Base-by-base conservation (phyloP, 2,888 invertebrate genomes). In the Pristionchus japonicus region DNA sequence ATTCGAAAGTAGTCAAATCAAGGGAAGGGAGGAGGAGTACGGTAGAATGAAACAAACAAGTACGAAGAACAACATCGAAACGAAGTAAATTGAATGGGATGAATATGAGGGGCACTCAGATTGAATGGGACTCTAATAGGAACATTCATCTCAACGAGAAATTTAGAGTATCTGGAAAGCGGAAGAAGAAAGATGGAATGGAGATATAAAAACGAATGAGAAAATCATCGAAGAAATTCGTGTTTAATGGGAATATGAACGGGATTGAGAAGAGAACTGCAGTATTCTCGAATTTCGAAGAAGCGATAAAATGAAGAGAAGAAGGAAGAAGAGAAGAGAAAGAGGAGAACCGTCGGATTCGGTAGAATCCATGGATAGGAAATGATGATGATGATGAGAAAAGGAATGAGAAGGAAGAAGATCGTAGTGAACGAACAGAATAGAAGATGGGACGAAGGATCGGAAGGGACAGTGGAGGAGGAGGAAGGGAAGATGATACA, bases 401-500 rank as follows among this genome's bases (percentile, higher is more conserved):
- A 23, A 40, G 40, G 40, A 74, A 74, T 40, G 37, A 74, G 9
- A 31, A 34, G 1, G 64, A 67, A 67, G 2, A 31, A 13, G 31
- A 11, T 67, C 64, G 64, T 67, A 67, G 64, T 67, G 27, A 67
- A 31, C 64, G 15, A 67, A 67, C 31, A 43, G 40, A 20, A 43
- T n/a, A 9, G 61, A 27, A 20, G 27, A 61, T 6, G 27, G 27
- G 61, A 61, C 61, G 17, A 23, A 4, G 34, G 40, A 40, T 23
- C 34, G 17, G 40, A 80, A 40, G 80, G 80, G 31, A 31, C 13
- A 20, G 31, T 20, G 27, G 47, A 80, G 27, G 80, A 9, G 47
- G 31, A 43, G 47, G 77, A 80, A 43, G 80, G 80, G 49, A 49
- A 80, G 80, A 80, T 43, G 49, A 70, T 70, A 70, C 70, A 70